Percentiles rank a stretch among this genome's conserved stretches.
Conservation (phyloP, 2,888 invertebrate genomes). For the Limnephilus rhombicus region DNA sequence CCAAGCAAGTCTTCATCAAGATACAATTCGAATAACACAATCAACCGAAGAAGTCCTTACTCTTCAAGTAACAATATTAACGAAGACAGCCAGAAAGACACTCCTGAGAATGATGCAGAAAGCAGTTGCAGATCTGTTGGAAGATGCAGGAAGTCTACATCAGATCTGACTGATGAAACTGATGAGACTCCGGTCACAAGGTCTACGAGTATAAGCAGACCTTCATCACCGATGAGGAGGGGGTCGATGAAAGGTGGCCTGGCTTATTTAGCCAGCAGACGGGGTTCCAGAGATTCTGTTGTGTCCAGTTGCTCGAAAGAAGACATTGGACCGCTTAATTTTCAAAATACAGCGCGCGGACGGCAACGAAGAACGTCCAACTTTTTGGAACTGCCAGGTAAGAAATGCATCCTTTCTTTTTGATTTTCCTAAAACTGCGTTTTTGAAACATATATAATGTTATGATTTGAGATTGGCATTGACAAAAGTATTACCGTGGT, state of each 20-base stretch:
- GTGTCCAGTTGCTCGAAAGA: slow-evolving; percentile 84
- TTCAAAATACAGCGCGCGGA: slow-evolving; percentile 87
- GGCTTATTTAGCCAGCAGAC: slow-evolving; percentile 90
- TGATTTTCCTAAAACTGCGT: not conserved
- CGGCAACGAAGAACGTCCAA: slow-evolving; percentile 90
- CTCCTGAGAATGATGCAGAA: slow-evolving; percentile 74
- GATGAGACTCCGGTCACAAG: slow-evolving; percentile 80
- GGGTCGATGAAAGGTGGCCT: slow-evolving; percentile 84
- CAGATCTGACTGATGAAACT: slow-evolving; percentile 84
- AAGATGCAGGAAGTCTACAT: slow-evolving; percentile 86
- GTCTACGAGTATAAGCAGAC: slow-evolving; percentile 80
- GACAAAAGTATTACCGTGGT: no score
- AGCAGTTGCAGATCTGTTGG: slow-evolving; percentile 72
- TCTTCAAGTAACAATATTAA: slow-evolving; percentile 75
- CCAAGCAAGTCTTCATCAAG: slow-evolving; percentile 75
- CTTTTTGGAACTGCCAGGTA: slow-evolving; percentile 91
- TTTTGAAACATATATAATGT: not conserved
- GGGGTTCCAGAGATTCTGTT: slow-evolving; percentile 89
- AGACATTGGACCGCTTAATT: slow-evolving; percentile 89
- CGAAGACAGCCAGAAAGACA: slow-evolving; percentile 72
- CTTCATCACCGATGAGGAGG: slow-evolving; percentile 82
- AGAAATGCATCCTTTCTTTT: slow-evolving; percentile 60
- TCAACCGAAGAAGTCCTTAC: slow-evolving; percentile 75
- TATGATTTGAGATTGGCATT: no score
- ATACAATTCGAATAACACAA: slow-evolving; percentile 75